Evolutionary conservation across 2,797 vertebrate species (phyloP), one percentile per base, ranked within the genome.

Genomic region (Epinephelus coioides): DNA sequence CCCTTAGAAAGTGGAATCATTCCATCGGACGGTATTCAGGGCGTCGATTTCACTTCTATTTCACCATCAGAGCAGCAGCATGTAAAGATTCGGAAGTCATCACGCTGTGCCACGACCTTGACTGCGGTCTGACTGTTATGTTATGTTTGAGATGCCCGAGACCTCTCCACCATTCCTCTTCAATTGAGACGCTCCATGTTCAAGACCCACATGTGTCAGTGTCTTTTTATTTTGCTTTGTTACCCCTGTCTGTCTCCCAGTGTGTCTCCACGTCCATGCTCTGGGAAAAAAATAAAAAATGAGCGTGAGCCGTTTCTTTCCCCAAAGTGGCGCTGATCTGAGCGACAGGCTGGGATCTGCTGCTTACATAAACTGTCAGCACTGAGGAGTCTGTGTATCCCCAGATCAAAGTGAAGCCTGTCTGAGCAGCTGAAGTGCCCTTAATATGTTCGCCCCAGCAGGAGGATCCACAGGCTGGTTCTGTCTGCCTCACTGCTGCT

Each of bases 321-420:
- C 61, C 62, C 82, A 73, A 81, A 63, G 79, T 75, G 64, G 64
- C 19, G 13, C 49, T 23, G 79, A 88, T 80, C 21, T 66, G 76
- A 73, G 77, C 46, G 64, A 77, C 69, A 60, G 79, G 69, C 71
- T 8, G 50, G 61, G 66, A 71, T 81, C 73, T 49, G 77, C 70
- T 68, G 71, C 85, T 86, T 82, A 77, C 76, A 65, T 80, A 81
- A 89, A 75, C 86, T 89, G 90, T 91, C 88, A 81, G 65, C 47
- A 19, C 65, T n/a, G 63, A 73, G 76, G 70, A 73, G 81, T 85
- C 53, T 19, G 63, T 54, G 74, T 75, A 79, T 84, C 78, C 79
- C 69, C 59, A 75, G 88, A 94, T 94, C 92, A 93, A 93, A 93
- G 91, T 62, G 25, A 81, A 71, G 80, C 82, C 84, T 82, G 71